Base-by-base conservation (phyloP, 2,888 invertebrate species). In the Mongoloraphidia duomilia region DNA sequence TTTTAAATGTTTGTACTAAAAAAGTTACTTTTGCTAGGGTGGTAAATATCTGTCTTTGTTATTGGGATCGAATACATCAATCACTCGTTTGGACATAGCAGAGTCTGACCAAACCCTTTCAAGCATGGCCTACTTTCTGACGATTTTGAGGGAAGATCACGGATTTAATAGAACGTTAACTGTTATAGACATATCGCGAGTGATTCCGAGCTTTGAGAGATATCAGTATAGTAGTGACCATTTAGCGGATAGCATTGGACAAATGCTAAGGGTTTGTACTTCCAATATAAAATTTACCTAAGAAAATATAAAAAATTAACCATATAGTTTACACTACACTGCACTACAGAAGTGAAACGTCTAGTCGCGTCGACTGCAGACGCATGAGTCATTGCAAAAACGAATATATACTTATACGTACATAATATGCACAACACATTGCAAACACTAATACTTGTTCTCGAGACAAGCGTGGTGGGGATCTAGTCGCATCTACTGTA, bases 41-140 rank as follows among this genome's bases (percentile, higher is more conserved):
- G 75, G 76, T 0, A 69, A 69, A 56, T 64, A 65, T 57, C 63
- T 79, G n/a, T 73, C 75, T 0, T 54, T 65, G 34, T 66, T 78
- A 47, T 57, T 80, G 2, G 62, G 61, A 3, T 60, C 67, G 11
- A 76, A 75, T 54, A 61, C 57, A 1, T 63, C 61, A 33, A 59
- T 81, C 0, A 63, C 71, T 49, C 69, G 64, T 49, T 61, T 75
- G 12, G 79, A 80, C 58, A 65, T 80, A 2, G 77, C 73, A 0
- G 74, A 79, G 56, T 74, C 75, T 0, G 72, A 74, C 41, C 76
- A 76, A 50, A 76, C 73, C 0, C 59, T 75, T 17, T 64, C 70
- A 1, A 76, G 77, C 52, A 67, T 79, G 1, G 71, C 75, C 55
- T 39, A 63, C 49, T 62, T 65, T 37, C 57, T 58, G 12, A 54